A percentile compares a stretch with the other conserved stretches of the same genome.
Evolutionary conservation across 2,113 vertebrate species (phyloP).

Genomic region (Ascaphus truei): DNA sequence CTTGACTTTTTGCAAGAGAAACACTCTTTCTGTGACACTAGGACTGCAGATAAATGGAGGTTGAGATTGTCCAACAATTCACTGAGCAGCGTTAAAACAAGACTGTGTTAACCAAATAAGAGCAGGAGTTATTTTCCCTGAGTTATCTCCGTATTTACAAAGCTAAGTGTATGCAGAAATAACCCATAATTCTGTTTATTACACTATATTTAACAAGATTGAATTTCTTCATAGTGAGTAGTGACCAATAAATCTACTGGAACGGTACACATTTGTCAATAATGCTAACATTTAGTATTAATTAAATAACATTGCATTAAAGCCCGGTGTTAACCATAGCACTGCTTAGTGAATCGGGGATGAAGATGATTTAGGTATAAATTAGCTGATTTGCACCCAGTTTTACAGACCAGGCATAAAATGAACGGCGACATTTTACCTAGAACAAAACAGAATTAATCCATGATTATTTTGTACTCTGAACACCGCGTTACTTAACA

Average conservation of each 20-base stretch:
- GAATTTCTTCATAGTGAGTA: no score
- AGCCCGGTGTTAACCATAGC: background rate
- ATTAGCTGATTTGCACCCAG: background rate
- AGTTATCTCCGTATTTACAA: no score
- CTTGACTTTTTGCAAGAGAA: background rate
- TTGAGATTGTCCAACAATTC: constrained; percentile 9
- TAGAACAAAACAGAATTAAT: background rate
- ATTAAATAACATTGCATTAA: background rate
- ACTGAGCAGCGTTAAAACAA: no score
- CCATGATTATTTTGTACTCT: background rate
- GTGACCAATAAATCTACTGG: background rate
- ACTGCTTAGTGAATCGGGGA: background rate
- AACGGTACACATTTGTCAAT: background rate
- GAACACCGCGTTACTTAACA: background rate
- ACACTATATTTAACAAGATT: no score
- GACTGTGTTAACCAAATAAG: no score
- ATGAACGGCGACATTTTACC: no score
- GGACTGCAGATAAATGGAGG: constrained; percentile 17
- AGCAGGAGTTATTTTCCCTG: no score
- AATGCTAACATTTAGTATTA: no score
- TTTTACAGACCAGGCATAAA: background rate
- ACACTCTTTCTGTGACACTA: background rate
- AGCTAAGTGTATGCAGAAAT: no score
- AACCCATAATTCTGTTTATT: no score
- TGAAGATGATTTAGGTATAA: background rate